phyloP scores from a whole-genome alignment of 2,888 invertebrate species.

The Amblyjoppa proteus region DNA sequence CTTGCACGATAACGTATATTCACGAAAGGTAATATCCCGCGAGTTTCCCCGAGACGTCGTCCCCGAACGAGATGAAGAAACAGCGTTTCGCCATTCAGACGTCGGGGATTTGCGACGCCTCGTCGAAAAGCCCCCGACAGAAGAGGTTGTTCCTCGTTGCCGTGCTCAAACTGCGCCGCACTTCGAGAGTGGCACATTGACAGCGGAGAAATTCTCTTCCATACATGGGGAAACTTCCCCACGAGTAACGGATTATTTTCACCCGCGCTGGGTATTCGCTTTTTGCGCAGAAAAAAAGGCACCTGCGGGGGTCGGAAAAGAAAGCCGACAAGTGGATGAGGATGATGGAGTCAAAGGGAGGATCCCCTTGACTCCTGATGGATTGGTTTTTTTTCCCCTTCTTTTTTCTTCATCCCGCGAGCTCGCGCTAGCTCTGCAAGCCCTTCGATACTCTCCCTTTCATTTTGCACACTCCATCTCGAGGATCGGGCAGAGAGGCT shows the following conservation, averaged over 20 bases:
- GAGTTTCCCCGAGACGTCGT: slow-evolving; percentile 2
- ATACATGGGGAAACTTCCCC: neutral
- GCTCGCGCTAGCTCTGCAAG: neutral
- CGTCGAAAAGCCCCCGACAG: neutral
- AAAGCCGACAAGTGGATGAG: slow-evolving; percentile 17
- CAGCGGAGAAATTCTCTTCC: slow-evolving; percentile 10
- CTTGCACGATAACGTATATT: neutral
- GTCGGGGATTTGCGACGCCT: neutral
- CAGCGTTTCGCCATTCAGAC: slow-evolving; percentile 2
- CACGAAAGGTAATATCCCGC: neutral
- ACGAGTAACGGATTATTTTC: slow-evolving; percentile 56
- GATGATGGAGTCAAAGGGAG: slow-evolving; percentile 21
- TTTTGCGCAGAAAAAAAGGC: slow-evolving; percentile 22
- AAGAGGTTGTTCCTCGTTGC: neutral
- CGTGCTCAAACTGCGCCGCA: neutral
- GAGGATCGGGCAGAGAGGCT: neutral
- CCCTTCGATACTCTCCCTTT: slow-evolving; percentile 12
- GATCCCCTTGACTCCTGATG: slow-evolving; percentile 55
- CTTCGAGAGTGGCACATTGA: slow-evolving; percentile 7
- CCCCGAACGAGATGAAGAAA: slow-evolving; percentile 21
- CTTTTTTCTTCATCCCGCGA: slow-evolving; percentile 9
- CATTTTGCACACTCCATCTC: neutral
- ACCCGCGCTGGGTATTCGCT: slow-evolving; percentile 11
- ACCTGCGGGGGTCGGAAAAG: slow-evolving; percentile 12
- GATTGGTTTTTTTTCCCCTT: slow-evolving; percentile 38